phyloP scores from a whole-genome alignment of 1,140 invertebrate species.

The Cydia splendana region DNA sequence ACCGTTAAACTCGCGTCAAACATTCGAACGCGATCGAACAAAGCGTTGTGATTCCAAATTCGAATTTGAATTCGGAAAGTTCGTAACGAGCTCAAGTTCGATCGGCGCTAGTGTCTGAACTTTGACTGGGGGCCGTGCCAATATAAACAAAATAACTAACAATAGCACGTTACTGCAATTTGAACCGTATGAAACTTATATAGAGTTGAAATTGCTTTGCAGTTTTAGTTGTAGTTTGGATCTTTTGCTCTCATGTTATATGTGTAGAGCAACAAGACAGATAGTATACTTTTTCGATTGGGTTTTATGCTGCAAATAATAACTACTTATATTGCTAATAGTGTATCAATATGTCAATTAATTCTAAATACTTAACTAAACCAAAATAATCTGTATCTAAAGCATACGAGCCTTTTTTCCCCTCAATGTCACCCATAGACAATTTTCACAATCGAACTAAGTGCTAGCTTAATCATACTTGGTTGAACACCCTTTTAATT shows the following conservation, averaged over 20 bases:
- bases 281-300: neutral
- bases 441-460: conserved; percentile 17
- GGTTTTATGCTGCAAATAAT: neutral
- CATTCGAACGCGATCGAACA: conserved; percentile 21
- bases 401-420: conserved; percentile 5
- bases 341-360: no score
- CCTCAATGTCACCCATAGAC: conserved; percentile 8
- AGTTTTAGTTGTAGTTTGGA: neutral
- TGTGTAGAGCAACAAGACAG: neutral
- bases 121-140: neutral
- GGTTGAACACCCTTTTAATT: conserved; percentile 17
- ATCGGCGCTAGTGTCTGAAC: conserved; percentile 13
- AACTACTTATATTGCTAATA: no score
- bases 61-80: conserved; percentile 20
- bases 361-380: neutral
- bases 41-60: conserved; percentile 28
- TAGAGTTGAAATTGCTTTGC: neutral
- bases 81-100: conserved; percentile 29
- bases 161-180: neutral
- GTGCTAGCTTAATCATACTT: conserved; percentile 17
- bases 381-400: neutral
- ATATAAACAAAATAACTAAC: conserved; percentile 7
- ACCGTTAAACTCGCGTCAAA: conserved; percentile 24
- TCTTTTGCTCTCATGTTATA: neutral
- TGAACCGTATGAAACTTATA: neutral